Evolutionary conservation across 2,797 vertebrate genomes (phyloP), one percentile per base, ranked within the genome.

Genomic region (Morelia viridis): DNA sequence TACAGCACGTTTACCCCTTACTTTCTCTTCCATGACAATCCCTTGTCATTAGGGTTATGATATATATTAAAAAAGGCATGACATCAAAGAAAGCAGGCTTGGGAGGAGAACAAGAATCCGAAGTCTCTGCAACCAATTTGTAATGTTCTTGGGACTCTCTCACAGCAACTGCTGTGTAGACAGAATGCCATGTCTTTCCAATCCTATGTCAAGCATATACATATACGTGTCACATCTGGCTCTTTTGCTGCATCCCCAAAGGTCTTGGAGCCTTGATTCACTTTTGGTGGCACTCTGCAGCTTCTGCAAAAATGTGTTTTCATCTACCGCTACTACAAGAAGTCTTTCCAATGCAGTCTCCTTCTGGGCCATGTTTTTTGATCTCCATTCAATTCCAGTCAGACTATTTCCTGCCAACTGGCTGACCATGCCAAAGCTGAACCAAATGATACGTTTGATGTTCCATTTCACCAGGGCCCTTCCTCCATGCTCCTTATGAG

Each of bases 331-430:
- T 35, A 35, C 35, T 35, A 41, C 41, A 41, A 41, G 41, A 41
- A 41, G 41, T 92, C 94, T 93, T 95, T 95, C 95, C 62, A 60
- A 91, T 91, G 91, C 90, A 58, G 85, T 92, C 83, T 92, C 88
- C 80, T 96, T 89, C 92, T 65, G 92, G 93, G 95, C 96, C 93
- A 0, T 8, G 89, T 94, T 96, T 95, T 94, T 93, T 93, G 90
- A 95, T 85, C 93, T 87, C 94, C 86, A 90, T 96, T 95, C 85
- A 91, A 68, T 94, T 96, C 93, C 94, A 95, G 76, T 93, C 93
- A 90, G 95, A 95, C 94, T 95, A 96, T 97, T 96, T 96, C 92
- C 95, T 96, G 93, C 96, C 94, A 95, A 95, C 95, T 93, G 94
- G 90, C 94, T 94, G 95, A 91, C 94, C 94, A 96, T 96, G 84